Conservation (phyloP, 2,113 vertebrate species). For the Tympanuchus pallidicinctus region DNA sequence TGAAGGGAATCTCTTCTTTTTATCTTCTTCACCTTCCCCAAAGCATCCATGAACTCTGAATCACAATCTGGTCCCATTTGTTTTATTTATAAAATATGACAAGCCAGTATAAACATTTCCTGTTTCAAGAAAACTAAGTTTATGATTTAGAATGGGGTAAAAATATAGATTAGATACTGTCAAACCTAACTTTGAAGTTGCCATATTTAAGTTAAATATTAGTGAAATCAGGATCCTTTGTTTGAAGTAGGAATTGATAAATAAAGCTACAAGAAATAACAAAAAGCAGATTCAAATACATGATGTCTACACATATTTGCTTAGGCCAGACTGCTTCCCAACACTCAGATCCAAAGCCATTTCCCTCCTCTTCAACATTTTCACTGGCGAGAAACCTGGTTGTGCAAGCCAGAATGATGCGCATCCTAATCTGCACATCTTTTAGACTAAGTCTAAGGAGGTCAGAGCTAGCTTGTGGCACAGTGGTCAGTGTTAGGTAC, state of each 20-base stretch:
- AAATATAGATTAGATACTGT: constrained; percentile 16
- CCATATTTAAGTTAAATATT: background rate
- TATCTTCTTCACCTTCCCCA: background rate
- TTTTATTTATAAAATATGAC: constrained; percentile 19
- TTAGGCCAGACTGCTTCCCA: background rate
- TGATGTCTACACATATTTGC: background rate
- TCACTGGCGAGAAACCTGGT: background rate
- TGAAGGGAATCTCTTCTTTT: background rate
- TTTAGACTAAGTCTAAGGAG: background rate
- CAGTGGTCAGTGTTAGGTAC: background rate
- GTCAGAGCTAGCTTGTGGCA: background rate
- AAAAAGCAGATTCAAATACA: background rate
- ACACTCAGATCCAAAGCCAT: background rate
- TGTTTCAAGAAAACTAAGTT: background rate
- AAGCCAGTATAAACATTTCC: constrained; percentile 17
- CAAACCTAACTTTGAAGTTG: constrained; percentile 16
- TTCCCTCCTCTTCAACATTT: background rate
- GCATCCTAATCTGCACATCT: background rate
- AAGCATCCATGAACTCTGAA: background rate
- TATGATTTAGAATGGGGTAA: background rate
- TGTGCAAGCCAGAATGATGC: background rate
- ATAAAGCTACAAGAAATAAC: background rate
- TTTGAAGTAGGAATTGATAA: constrained; percentile 6
- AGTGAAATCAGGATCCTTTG: constrained; percentile 1
- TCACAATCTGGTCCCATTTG: background rate